These are phyloP conservation scores for Achlya flavicornis DNA, from an alignment of 2,888 invertebrate species.

Conservation along the genomic window DNA sequence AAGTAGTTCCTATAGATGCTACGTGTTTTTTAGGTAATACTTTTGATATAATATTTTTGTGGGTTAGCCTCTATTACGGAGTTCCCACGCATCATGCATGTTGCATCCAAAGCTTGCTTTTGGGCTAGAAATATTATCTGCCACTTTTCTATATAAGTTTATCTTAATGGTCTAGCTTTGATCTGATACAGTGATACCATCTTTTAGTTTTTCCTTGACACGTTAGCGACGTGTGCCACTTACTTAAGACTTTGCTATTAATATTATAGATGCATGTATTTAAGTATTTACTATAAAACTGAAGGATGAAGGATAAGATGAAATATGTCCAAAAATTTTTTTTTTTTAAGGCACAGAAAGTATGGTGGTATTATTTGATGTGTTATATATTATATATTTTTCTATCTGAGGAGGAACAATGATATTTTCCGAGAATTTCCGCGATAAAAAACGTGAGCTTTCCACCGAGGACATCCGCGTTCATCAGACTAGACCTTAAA, in stretches of 20 bases:
- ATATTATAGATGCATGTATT: background rate
- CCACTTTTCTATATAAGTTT: slow-evolving; percentile 18
- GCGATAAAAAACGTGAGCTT: background rate
- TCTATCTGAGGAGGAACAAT: no score
- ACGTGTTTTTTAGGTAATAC: background rate
- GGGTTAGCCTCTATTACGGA: background rate
- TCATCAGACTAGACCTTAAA: slow-evolving; percentile 8
- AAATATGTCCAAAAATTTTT: no score
- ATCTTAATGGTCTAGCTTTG: slow-evolving; percentile 29
- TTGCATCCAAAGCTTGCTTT: background rate
- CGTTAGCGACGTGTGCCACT: slow-evolving; percentile 17
- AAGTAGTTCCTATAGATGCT: background rate
- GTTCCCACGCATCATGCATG: slow-evolving; percentile 2
- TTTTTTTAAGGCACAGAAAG: no score
- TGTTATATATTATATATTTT: no score
- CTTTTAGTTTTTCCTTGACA: slow-evolving; percentile 34
- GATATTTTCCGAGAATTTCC: slow-evolving; percentile 8
- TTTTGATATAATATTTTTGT: background rate
- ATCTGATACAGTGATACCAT: slow-evolving; percentile 29
- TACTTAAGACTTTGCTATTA: background rate
- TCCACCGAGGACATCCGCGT: slow-evolving; percentile 4
- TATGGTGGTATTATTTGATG: no score
- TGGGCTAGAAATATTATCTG: slow-evolving; percentile 4
- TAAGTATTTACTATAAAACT: no score
- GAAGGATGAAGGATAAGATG: no score